These are phyloP conservation scores for Anguilla marmorata DNA, from an alignment of 2,797 vertebrate species.

Conservation along the genomic window DNA sequence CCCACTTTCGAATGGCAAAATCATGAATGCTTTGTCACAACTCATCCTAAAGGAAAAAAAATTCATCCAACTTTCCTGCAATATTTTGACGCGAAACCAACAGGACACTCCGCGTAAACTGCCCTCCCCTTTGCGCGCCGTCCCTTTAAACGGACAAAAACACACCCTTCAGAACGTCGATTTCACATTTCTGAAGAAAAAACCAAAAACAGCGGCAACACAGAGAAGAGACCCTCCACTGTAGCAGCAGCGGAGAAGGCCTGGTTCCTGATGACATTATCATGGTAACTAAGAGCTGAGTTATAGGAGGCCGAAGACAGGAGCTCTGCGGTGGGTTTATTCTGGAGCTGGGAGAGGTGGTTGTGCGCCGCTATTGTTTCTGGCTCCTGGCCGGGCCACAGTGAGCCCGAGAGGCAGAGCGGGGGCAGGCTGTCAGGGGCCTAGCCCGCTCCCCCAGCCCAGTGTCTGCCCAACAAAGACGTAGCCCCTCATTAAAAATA, in stretches of 20 bases:
- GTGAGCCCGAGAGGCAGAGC: not conserved
- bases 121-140: not conserved
- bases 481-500: conserved; percentile 74
- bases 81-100: not conserved
- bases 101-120: not conserved
- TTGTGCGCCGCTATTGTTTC: conserved; percentile 25
- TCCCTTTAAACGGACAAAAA: not conserved
- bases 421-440: not conserved
- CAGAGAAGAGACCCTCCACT: conserved; percentile 39
- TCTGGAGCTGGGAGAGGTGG: not conserved
- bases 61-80: not conserved
- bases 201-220: conserved; percentile 56
- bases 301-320: conserved; percentile 28
- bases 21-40: not conserved
- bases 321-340: not conserved
- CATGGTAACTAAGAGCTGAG: conserved; percentile 29
- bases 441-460: conserved; percentile 34
- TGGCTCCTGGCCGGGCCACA: not conserved
- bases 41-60: not conserved
- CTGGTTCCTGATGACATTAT: conserved; percentile 31
- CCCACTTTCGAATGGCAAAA: not conserved
- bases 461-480: conserved; percentile 67
- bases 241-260: not conserved
- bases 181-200: conserved; percentile 9
- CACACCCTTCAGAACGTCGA: not conserved